These are phyloP conservation scores for Diabrotica undecimpunctata DNA, from an alignment of 1,140 invertebrate genomes.

Conservation along the genomic window DNA sequence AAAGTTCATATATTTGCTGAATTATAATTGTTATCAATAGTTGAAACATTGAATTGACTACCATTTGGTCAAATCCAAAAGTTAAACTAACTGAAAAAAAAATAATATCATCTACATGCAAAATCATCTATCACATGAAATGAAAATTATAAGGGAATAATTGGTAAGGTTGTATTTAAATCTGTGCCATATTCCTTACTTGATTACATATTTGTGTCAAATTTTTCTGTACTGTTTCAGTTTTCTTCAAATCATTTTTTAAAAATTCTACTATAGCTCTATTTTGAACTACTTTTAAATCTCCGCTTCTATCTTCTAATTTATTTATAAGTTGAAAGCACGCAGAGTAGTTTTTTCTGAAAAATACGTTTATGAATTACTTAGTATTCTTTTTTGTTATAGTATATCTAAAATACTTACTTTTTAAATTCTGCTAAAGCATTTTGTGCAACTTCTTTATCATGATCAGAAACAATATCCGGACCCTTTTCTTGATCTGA, in stretches of 20 bases:
- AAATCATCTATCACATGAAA: no score
- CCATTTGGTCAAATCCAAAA: no score
- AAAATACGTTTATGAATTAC: slow-evolving; percentile 24
- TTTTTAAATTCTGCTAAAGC: slow-evolving; percentile 43
- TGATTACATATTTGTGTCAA: slow-evolving; percentile 59
- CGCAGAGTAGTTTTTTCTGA: slow-evolving; percentile 50
- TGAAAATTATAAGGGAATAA: no score
- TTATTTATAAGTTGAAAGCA: slow-evolving; percentile 60
- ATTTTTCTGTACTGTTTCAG: slow-evolving; percentile 66
- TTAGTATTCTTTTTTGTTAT: background rate
- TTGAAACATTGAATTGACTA: no score
- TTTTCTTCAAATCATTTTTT: slow-evolving; percentile 65
- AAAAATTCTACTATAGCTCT: slow-evolving; percentile 70
- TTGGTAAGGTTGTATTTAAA: no score
- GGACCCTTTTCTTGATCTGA: slow-evolving; percentile 24
- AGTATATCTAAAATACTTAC: slow-evolving; percentile 23
- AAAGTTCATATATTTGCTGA: no score
- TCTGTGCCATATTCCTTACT: background rate
- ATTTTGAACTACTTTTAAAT: slow-evolving; percentile 71
- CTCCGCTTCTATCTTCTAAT: slow-evolving; percentile 56
- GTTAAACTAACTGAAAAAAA: no score
- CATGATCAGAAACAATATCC: slow-evolving; percentile 36
- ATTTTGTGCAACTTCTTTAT: slow-evolving; percentile 39
- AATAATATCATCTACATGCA: no score
- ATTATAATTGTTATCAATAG: no score